A percentile compares a stretch with the other conserved stretches of the same genome.
phyloP scores from a whole-genome alignment of 2,797 vertebrate genomes.

The Pangasius larnaudii region DNA sequence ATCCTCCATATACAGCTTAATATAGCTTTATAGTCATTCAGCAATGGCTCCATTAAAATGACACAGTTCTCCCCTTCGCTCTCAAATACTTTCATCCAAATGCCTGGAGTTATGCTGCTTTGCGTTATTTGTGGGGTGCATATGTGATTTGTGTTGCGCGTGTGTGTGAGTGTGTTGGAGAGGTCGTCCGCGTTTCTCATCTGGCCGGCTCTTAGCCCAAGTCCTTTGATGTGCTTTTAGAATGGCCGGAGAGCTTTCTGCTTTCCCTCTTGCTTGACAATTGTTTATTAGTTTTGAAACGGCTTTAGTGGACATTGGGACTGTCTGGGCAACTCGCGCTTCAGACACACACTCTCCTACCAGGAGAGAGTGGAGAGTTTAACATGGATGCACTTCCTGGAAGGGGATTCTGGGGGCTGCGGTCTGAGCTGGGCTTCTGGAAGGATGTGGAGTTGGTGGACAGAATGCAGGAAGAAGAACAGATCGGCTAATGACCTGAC shows the following conservation, averaged over 20 bases:
- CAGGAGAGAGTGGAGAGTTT: slow-evolving; percentile 29
- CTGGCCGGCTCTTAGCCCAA: slow-evolving; percentile 61
- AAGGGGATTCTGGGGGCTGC: slow-evolving; percentile 50
- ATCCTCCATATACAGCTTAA: slow-evolving; percentile 42
- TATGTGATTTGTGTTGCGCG: slow-evolving; percentile 55
- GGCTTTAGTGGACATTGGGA: slow-evolving; percentile 83
- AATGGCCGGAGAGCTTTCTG: slow-evolving; percentile 80
- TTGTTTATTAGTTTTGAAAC: slow-evolving; percentile 95
- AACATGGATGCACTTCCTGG: slow-evolving; percentile 11
- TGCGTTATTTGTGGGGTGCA: slow-evolving; percentile 58
- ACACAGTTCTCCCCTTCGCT: slow-evolving; percentile 45
- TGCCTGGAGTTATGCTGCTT: slow-evolving; percentile 44
- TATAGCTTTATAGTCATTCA: slow-evolving; percentile 27
- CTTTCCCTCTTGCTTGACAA: slow-evolving; percentile 87
- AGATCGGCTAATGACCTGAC: slow-evolving; percentile 24
- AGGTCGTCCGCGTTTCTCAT: slow-evolving; percentile 61
- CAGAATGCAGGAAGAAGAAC: slow-evolving; percentile 49
- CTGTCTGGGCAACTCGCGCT: slow-evolving; percentile 63
- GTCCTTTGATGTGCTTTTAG: slow-evolving; percentile 89
- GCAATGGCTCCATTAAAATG: slow-evolving; percentile 45
- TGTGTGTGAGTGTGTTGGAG: slow-evolving; percentile 52
- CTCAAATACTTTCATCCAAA: slow-evolving; percentile 54
- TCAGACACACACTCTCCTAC: slow-evolving; percentile 6
- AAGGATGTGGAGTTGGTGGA: slow-evolving; percentile 12
- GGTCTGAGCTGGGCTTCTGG: slow-evolving; percentile 9